Evolutionary conservation across 2,113 vertebrate genomes (phyloP).

Genomic region (Sakesphorus luctuosus): DNA sequence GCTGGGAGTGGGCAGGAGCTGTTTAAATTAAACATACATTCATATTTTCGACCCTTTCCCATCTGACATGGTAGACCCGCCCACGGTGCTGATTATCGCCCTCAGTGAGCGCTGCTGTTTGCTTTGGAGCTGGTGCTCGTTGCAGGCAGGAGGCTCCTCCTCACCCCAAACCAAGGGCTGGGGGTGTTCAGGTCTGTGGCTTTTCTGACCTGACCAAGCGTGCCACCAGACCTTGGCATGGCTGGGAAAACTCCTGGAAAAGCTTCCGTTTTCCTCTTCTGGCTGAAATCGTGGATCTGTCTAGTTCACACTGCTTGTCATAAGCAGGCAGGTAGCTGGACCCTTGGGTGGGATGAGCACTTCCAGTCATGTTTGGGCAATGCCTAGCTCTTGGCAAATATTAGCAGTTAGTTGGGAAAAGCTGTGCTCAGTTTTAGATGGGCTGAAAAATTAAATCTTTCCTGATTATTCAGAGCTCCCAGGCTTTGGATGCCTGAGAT

Average conservation of each 20-base stretch:
- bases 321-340: not conserved
- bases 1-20: not conserved
- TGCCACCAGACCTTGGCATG: not conserved
- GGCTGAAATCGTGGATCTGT: rapidly evolving
- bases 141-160: not conserved
- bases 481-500: not conserved
- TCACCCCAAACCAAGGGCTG: rapidly evolving
- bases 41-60: not conserved
- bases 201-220: rapidly evolving
- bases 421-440: not conserved
- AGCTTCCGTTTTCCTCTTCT: not conserved
- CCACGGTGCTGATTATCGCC: not conserved
- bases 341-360: not conserved
- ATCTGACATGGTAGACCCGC: not conserved
- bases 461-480: not conserved
- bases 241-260: not conserved
- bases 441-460: not conserved
- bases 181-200: not conserved
- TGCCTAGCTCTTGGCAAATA: not conserved
- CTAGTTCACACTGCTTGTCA: not conserved
- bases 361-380: not conserved
- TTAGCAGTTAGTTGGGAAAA: not conserved
- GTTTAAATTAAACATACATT: not conserved
- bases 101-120: not conserved
- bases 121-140: not conserved